Base-by-base conservation (phyloP, 2,888 invertebrate species). In the Melinaea menophilus region DNA sequence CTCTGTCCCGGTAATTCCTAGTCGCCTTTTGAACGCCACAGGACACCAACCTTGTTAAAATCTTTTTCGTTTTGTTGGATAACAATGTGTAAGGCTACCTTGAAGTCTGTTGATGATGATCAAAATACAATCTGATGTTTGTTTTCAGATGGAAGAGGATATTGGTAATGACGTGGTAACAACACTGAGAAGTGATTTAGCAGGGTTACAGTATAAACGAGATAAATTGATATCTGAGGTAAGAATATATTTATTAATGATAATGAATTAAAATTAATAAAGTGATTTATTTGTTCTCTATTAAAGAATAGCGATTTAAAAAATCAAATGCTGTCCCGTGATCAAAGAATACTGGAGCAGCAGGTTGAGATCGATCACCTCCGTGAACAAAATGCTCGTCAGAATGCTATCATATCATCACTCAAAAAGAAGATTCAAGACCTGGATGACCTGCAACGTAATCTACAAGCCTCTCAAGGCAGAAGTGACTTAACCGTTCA, bases 141-240 rank as follows among this genome's bases (percentile, higher is more conserved):
- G 35, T 55, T 72, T 80, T 63, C 79, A 93, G 93, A 92, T 93
- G 92, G 92, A 93, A 67, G 86, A 92, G 71, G 89, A 90, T 46
- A 80, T 85, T 66, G 86, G 78, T 65, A 92, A 94, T 77, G 96
- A 96, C 81, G 84, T 95, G 72, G 92, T 95, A 37, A 96, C 96
- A 47, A 92, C 94, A 9, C 86, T 97, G 66, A 93, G 95, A 72
- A 96, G 96, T 84, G 97, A 97, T 83, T 86, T 97, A 72, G 97
- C 97, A 22, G 96, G 94, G 2, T 88, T 96, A 57, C 95, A 95
- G 77, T 97, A 96, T 81, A 96, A 96, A 85, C 92, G 95, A 67
- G 96, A 97, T 79, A 94, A 96, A 65, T 91, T 97, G 33, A 89
- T 93, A 68, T 92, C 93, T 59, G 96, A 97, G 92, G 94, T 96